Percentiles rank a stretch among this genome's conserved stretches.
phyloP scores from a whole-genome alignment of 92 coral and sea anemone species.

The Zoanthus gigantus region DNA sequence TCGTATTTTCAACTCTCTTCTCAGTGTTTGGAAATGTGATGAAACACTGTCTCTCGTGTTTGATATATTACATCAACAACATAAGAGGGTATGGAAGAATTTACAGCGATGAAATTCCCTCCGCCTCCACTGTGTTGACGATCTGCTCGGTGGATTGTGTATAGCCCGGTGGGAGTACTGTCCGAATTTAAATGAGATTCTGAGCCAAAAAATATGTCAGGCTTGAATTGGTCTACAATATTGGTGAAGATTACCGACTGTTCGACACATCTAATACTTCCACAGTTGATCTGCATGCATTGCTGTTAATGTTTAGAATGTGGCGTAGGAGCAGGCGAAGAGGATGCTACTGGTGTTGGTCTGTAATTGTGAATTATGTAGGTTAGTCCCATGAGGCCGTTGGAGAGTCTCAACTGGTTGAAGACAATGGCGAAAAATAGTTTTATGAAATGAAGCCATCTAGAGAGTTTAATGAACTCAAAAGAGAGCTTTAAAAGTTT shows the following conservation, averaged over 20 bases:
- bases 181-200: not conserved
- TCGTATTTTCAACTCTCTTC: too few species aligned
- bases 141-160: not conserved
- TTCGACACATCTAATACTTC: not conserved
- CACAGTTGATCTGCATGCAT: not conserved
- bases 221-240: not conserved
- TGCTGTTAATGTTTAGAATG: not conserved
- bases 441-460: too few species aligned
- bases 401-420: too few species aligned
- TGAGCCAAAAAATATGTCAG: not conserved
- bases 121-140: too few species aligned
- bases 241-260: not conserved
- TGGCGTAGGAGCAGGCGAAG: not conserved
- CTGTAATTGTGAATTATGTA: not conserved
- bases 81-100: too few species aligned
- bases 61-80: too few species aligned
- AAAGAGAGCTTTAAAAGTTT: too few species aligned
- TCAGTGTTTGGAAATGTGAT: too few species aligned
- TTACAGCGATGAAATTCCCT: too few species aligned
- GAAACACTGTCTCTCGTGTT: too few species aligned
- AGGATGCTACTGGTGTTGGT: not conserved
- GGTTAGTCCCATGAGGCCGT: not conserved
- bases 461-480: too few species aligned
- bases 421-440: too few species aligned
- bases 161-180: not conserved